Evolutionary conservation across 1,140 invertebrate genomes (phyloP).

Genomic region (Leptopilina clavipes): DNA sequence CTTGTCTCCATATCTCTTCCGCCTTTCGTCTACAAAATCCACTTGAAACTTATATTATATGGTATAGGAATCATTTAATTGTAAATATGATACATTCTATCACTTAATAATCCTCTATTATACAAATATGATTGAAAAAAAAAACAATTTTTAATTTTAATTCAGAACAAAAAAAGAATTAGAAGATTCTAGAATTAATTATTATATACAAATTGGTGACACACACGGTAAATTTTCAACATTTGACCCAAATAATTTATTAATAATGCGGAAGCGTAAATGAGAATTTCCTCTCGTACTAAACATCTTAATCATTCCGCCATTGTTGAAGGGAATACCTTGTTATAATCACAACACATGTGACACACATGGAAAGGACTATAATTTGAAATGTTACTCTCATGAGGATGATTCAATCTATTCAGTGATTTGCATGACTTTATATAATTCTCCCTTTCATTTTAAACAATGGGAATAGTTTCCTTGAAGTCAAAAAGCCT

Average conservation of each 20-base stretch:
- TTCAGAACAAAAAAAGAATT: too few species aligned
- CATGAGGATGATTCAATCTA: constrained; percentile 7
- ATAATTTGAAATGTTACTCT: constrained; percentile 16
- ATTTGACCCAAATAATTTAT: background rate
- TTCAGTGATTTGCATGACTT: constrained; percentile 19
- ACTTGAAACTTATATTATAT: too few species aligned
- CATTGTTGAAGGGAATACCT: background rate
- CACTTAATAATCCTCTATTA: too few species aligned
- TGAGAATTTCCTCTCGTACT: background rate
- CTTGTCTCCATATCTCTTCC: background rate
- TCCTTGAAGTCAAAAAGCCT: background rate
- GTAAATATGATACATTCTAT: too few species aligned
- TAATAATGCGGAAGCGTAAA: constrained; percentile 6
- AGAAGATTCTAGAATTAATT: too few species aligned
- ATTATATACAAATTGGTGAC: too few species aligned
- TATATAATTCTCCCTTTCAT: constrained; percentile 5
- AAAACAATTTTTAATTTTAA: too few species aligned
- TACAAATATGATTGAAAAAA: too few species aligned
- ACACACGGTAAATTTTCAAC: too few species aligned
- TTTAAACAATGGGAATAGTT: constrained; percentile 1
- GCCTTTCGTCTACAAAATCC: background rate
- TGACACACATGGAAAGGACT: constrained; percentile 10
- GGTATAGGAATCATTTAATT: too few species aligned
- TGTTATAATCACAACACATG: constrained; percentile 10
- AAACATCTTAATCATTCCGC: constrained; percentile 16